Conservation (phyloP, 1,140 invertebrate species). For the Leptinotarsa texana region DNA sequence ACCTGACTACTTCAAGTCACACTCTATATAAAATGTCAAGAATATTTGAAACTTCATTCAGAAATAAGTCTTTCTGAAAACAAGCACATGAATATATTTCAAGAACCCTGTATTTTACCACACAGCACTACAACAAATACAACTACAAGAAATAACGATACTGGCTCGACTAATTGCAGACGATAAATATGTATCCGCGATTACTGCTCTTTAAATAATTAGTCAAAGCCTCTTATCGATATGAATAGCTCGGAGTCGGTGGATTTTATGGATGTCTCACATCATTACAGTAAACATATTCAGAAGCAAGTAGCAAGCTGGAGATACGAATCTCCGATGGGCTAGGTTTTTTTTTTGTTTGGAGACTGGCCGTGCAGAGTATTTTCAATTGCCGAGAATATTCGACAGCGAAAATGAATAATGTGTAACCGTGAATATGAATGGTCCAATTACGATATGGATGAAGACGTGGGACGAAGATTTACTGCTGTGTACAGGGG, state of each 20-base stretch:
- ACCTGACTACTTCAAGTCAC: no score
- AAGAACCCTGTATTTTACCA: no score
- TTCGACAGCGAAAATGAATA: neutral
- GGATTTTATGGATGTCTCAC: slow-evolving; percentile 15
- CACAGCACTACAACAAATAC: no score
- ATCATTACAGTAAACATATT: slow-evolving; percentile 20
- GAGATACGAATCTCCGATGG: neutral
- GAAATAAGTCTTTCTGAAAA: no score
- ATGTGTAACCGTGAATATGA: neutral
- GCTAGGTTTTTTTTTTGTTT: neutral
- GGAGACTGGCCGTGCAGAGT: neutral
- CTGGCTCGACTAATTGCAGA: neutral
- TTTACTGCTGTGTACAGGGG: no score
- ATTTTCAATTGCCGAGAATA: neutral
- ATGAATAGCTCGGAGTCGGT: slow-evolving; percentile 1
- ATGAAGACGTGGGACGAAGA: neutral
- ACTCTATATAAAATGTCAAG: no score
- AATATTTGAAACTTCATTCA: no score
- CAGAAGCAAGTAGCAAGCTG: neutral
- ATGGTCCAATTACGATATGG: neutral
- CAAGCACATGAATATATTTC: no score
- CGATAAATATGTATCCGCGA: slow-evolving; percentile 5
- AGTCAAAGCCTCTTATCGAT: slow-evolving; percentile 21
- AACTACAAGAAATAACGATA: neutral
- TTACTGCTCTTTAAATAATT: slow-evolving; percentile 19